A percentile compares a stretch with the other conserved stretches of the same genome.
Conservation (phyloP, 2,888 invertebrate species). For the Tanaodytes sp. region DNA sequence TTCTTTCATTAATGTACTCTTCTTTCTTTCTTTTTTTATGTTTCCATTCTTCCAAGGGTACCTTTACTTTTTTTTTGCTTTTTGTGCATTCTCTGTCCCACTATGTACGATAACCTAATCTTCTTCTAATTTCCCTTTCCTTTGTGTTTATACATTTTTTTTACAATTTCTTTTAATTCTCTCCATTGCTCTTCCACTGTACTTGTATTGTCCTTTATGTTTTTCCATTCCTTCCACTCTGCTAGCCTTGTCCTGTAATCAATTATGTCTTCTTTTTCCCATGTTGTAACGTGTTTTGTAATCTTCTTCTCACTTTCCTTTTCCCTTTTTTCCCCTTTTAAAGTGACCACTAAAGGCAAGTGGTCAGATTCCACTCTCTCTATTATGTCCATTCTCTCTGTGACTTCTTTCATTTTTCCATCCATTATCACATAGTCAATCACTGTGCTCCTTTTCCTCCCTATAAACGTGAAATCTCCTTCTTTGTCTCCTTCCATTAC, state of each 20-base stretch:
- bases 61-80: not conserved
- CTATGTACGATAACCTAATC: not conserved
- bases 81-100: not conserved
- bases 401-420: not conserved
- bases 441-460: not conserved
- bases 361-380: not conserved
- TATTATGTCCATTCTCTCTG: not conserved
- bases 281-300: not conserved
- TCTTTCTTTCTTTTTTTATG: not conserved
- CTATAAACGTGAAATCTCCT: not conserved
- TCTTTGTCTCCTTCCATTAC: not conserved
- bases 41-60: not conserved
- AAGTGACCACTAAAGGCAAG: slow-evolving; percentile 3
- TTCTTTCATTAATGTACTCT: not conserved
- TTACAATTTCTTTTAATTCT: not conserved
- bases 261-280: slow-evolving; percentile 17
- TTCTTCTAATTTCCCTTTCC: not conserved
- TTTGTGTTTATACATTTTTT: not conserved
- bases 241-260: too few relatives aligned
- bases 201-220: too few relatives aligned
- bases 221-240: too few relatives aligned
- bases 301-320: not conserved
- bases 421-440: not conserved
- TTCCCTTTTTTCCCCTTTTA: slow-evolving; percentile 20
- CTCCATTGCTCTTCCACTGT: slow-evolving; percentile 6